Evolutionary conservation across 53 echinoderm and acorn worm species (phyloP).

Genomic region (Patiria pectinifera): DNA sequence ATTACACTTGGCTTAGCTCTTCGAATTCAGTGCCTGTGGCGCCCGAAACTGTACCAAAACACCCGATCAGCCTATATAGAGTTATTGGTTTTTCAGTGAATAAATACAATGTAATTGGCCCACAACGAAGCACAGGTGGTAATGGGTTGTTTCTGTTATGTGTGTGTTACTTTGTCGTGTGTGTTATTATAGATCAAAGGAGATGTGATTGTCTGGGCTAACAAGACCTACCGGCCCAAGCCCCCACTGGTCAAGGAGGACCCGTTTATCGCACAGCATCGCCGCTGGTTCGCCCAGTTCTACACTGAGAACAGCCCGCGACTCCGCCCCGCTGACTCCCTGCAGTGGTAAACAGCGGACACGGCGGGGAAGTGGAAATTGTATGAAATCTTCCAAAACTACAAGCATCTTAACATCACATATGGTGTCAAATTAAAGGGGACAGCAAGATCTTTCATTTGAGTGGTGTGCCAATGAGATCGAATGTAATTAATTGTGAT

Average conservation of each 20-base stretch:
- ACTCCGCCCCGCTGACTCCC: slow-evolving; percentile 49
- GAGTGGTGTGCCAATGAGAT: neutral
- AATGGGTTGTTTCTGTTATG: no score
- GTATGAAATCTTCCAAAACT: neutral
- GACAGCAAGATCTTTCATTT: no score
- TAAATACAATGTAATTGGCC: neutral
- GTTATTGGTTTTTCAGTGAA: no score
- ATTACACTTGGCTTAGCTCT: no score
- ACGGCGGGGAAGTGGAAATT: neutral
- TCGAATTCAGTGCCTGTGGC: no score
- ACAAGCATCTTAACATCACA: no score
- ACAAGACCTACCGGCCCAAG: neutral
- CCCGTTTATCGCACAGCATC: slow-evolving; percentile 61
- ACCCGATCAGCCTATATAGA: no score
- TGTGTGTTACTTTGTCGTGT: neutral
- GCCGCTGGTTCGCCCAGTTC: slow-evolving; percentile 92
- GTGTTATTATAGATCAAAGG: neutral
- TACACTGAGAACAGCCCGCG: slow-evolving; percentile 85
- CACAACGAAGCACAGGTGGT: no score
- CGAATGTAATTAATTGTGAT: no score
- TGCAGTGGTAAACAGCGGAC: slow-evolving; percentile 64
- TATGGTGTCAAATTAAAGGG: no score
- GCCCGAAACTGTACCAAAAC: no score
- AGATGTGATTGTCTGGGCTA: neutral
- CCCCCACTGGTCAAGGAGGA: neutral